Conservation (phyloP, 1,140 invertebrate species). For the Drosophila bocki region DNA sequence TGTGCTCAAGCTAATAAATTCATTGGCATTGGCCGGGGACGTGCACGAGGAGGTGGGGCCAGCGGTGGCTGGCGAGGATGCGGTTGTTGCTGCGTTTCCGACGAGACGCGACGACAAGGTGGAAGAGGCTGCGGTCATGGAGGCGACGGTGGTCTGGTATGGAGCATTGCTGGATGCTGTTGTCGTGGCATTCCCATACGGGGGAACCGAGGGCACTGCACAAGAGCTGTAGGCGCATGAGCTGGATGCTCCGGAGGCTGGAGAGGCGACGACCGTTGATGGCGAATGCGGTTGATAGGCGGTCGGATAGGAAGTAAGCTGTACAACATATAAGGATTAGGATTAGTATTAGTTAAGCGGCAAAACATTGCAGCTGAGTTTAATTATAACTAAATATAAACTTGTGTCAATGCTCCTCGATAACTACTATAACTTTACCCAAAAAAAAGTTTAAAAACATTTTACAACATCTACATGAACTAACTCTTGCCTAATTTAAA, state of each 20-base stretch:
- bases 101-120: slow-evolving; percentile 28
- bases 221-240: slow-evolving; percentile 70
- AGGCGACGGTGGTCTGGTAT: slow-evolving; percentile 75
- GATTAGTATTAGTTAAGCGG: neutral
- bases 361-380: neutral
- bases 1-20: slow-evolving; percentile 75
- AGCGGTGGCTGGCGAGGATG: slow-evolving; percentile 1
- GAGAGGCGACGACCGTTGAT: slow-evolving; percentile 20
- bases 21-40: slow-evolving; percentile 31
- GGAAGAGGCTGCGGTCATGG: slow-evolving; percentile 49
- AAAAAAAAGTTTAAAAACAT: neutral
- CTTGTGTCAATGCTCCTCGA: too few relatives aligned
- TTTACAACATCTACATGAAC: neutral
- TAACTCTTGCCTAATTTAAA: too few relatives aligned
- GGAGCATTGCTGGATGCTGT: slow-evolving; percentile 73
- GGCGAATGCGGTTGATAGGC: slow-evolving; percentile 53
- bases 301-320: slow-evolving; percentile 61
- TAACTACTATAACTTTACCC: neutral
- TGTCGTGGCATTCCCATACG: slow-evolving; percentile 76
- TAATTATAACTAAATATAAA: too few relatives aligned
- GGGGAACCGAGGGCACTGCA: slow-evolving; percentile 77
- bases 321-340: neutral
- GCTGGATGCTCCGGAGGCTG: slow-evolving; percentile 19
- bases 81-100: slow-evolving; percentile 28
- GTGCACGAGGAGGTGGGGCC: slow-evolving; percentile 1